Evolutionary conservation across 2,888 invertebrate genomes (phyloP), one percentile per base, ranked within the genome.

Genomic region (Punctoribates punctum): DNA sequence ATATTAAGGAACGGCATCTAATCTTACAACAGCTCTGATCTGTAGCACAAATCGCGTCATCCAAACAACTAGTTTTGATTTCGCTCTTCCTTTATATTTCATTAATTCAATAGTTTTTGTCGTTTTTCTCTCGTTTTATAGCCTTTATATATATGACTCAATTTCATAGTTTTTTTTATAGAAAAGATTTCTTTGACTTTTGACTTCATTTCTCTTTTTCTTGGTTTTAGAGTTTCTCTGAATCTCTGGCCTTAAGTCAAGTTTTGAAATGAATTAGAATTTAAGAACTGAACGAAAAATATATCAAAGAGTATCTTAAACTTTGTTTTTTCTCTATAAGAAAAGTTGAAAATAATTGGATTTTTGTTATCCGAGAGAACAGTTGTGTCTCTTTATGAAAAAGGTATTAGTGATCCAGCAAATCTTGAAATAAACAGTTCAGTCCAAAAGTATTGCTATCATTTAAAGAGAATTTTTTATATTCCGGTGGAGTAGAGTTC

Each of bases 261-360:
- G 23, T 57, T 23, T 57, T 11, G 11, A 57, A 57, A 57, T 57
- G 57, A 57, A 57, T 57, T 57, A 57, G 11, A 57, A 23, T 25
- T 57, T 57, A 57, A 57, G 25, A 25, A 57, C 23, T 25, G 1
- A 20, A 8, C 4, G 23, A 57, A 23, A 23, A 23, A 25, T 4
- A 51, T 57, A 57, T 25, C 15, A 4, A 13, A 27, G 2, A 13
- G 20, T 27, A 27, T 60, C 27, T 60, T 17, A 17, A 62, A 62
- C 3, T 17, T 62, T 29, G 62, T 62, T 29, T 62, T 29, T 29
- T 34, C 11, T 60, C 27, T 11, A 5, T 23, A n/a, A 29, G 29
- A 62, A 62, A 62, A 62, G 11, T 62, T 29, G 62, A 62, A 34
- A 62, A 62, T 62, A 62, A 62, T 62, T 62, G 34, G 62, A 34